Percentiles rank a stretch among this genome's conserved stretches.
Conservation (phyloP, 2,113 vertebrate genomes). For the Pseudorectes ferrugineus region DNA sequence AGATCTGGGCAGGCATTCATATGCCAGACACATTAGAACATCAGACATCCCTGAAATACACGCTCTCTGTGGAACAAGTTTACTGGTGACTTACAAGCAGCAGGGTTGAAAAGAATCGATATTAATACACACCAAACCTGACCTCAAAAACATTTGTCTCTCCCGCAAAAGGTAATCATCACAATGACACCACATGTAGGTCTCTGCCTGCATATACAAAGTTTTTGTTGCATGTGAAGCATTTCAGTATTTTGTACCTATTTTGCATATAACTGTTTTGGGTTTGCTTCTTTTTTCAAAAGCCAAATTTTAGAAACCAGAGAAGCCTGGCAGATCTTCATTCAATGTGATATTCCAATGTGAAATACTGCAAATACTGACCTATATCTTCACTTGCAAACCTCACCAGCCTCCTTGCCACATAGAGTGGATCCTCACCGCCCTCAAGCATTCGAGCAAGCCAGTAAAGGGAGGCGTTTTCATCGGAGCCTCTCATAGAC, state of each 20-base stretch:
- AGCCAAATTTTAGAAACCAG: not conserved
- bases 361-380: conserved; percentile 54
- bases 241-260: not conserved
- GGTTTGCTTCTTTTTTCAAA: not conserved
- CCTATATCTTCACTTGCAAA: conserved; percentile 97
- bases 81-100: not conserved
- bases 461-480: conserved; percentile 95
- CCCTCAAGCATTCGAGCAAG: conserved; percentile 97
- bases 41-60: not conserved
- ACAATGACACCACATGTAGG: not conserved
- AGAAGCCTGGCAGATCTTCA: not conserved
- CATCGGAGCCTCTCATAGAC: conserved; percentile 93
- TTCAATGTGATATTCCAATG: not conserved
- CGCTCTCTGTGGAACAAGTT: not conserved
- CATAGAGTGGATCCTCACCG: conserved; percentile 92
- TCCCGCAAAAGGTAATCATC: not conserved
- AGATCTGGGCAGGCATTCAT: not conserved
- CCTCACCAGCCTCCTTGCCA: conserved; percentile 90
- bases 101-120: not conserved
- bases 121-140: not conserved
- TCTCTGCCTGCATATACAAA: not conserved
- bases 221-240: not conserved
- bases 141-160: not conserved
- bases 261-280: not conserved
- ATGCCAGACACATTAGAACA: not conserved